Percentiles rank a stretch among this genome's conserved stretches.
Conservation (phyloP, 2,113 vertebrate genomes). For the Synodontis membranacea region DNA sequence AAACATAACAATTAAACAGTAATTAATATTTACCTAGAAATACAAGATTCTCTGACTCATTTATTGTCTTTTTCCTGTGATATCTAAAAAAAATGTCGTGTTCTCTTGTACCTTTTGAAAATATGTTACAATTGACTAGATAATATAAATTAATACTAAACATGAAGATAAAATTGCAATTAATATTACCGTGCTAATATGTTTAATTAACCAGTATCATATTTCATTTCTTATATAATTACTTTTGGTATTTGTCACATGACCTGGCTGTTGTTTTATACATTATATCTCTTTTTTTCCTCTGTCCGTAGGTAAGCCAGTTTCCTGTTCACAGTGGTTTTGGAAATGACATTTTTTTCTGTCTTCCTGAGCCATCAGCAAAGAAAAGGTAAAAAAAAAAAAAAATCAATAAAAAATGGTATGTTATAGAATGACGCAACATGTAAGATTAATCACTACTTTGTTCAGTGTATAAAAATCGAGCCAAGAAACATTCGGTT, state of each 20-base stretch:
- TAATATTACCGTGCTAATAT: neutral
- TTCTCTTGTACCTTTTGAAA: neutral
- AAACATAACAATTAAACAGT: neutral
- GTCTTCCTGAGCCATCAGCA: slow-evolving; percentile 8
- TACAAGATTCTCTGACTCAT: neutral
- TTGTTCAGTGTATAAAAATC: neutral
- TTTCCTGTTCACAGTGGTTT: slow-evolving; percentile 37
- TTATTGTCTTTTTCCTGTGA: neutral
- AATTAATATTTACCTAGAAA: neutral
- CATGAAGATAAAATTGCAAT: neutral
- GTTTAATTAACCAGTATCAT: neutral
- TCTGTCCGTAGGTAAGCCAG: slow-evolving; percentile 50
- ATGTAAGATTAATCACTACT: neutral
- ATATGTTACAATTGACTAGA: neutral
- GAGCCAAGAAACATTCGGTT: neutral
- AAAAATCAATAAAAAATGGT: too few relatives aligned
- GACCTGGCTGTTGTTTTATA: slow-evolving; percentile 1
- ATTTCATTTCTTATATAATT: neutral
- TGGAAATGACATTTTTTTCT: slow-evolving; percentile 20
- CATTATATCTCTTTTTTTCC: slow-evolving; percentile 7
- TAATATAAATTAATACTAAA: neutral
- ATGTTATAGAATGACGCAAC: slow-evolving; percentile 43
- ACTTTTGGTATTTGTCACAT: neutral
- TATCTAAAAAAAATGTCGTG: neutral
- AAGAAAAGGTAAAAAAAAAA: slow-evolving; percentile 34